These are phyloP conservation scores for Heliconius melpomene DNA, from an alignment of 1,140 invertebrate genomes.

Conservation along the genomic window DNA sequence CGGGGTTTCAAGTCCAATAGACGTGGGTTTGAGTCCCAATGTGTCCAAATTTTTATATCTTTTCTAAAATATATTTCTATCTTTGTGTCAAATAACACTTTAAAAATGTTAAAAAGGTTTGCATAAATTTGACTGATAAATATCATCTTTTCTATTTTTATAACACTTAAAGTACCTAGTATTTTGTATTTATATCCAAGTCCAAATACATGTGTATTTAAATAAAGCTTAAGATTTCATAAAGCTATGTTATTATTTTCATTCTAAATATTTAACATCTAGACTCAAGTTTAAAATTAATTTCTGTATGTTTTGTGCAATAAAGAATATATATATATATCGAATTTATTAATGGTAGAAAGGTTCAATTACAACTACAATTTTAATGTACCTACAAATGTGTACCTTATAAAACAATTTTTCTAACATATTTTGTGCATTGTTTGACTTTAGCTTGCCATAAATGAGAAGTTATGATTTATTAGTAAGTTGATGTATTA, in stretches of 20 bases:
- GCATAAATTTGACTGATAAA: constrained; percentile 5
- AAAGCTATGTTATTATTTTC: constrained; percentile 4
- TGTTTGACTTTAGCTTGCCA: background rate
- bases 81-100: too few species aligned
- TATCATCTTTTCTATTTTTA: constrained; percentile 7
- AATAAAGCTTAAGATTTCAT: background rate
- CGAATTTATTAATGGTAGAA: background rate
- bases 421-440: too few species aligned
- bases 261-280: background rate
- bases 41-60: too few species aligned
- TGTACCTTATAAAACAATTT: background rate
- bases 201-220: background rate
- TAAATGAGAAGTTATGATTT: background rate
- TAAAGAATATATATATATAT: background rate
- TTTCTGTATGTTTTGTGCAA: too few species aligned
- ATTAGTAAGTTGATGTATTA: too few species aligned
- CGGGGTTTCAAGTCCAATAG: too few species aligned
- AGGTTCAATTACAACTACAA: background rate
- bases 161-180: background rate
- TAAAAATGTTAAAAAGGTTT: background rate
- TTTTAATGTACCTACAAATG: background rate
- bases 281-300: too few species aligned
- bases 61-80: too few species aligned
- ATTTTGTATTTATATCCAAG: constrained; percentile 2
- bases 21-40: too few species aligned